Percentiles rank a stretch among this genome's conserved stretches.
Evolutionary conservation across 37 sponge, comb jelly and placozoan genomes (phyloP).

Genomic region (Geodia barretti): DNA sequence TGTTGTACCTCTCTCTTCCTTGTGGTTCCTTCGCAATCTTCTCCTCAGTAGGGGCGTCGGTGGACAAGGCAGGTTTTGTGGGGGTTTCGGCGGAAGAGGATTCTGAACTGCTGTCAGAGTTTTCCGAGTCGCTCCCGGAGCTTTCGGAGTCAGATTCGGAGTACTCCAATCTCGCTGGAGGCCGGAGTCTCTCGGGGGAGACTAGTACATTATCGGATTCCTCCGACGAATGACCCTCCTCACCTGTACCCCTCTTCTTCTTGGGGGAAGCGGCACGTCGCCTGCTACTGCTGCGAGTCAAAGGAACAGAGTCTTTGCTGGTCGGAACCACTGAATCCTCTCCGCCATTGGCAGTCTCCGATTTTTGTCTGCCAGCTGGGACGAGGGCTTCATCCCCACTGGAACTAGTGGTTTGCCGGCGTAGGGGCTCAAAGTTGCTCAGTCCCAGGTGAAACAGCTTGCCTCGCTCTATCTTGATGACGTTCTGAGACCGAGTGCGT

Average conservation of each 20-base stretch:
- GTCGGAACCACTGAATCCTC: not conserved
- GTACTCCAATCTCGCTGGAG: not conserved
- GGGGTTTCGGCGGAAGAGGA: conserved; percentile 6
- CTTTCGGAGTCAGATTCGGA: conserved; percentile 40
- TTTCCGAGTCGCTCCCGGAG: conserved; percentile 44
- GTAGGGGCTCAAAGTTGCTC: conserved; percentile 49
- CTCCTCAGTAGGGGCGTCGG: not conserved
- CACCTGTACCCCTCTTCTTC: not conserved
- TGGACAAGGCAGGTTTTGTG: not conserved
- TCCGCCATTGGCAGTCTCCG: not conserved
- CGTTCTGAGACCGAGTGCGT: conserved; percentile 65
- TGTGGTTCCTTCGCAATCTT: not conserved
- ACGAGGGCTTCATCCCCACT: not conserved
- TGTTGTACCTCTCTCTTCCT: not conserved
- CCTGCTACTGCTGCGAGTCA: no score
- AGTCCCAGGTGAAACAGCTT: conserved; percentile 59
- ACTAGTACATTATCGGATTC: not conserved
- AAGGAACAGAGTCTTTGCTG: not conserved
- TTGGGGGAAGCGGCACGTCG: not conserved
- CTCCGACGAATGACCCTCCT: not conserved
- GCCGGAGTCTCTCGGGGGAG: not conserved
- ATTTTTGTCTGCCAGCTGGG: not conserved
- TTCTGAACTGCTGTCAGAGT: conserved; percentile 13
- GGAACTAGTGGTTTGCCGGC: not conserved
- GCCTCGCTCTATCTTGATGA: conserved; percentile 43